Percentiles rank a stretch among this genome's conserved stretches.
Conservation (phyloP, 2,797 vertebrate species). For the Hypotaenidia philippensis region DNA sequence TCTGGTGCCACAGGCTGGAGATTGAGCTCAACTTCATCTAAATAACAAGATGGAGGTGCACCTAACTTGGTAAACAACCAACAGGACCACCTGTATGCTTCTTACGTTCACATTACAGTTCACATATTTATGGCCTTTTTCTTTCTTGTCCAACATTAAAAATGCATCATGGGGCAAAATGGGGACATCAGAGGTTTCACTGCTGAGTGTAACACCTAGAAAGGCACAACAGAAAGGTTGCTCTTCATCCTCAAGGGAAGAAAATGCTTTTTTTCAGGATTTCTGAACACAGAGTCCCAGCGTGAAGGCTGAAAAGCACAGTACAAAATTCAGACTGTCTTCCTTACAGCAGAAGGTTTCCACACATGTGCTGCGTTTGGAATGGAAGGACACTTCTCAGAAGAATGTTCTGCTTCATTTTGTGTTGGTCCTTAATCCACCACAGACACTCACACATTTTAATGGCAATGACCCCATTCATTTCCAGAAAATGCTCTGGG, state of each 20-base stretch:
- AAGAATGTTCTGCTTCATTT: neutral
- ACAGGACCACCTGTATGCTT: fast-evolving
- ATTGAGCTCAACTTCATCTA: neutral
- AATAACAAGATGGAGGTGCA: neutral
- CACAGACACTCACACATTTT: neutral
- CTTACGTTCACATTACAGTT: neutral
- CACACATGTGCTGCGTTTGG: fast-evolving
- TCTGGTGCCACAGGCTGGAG: neutral
- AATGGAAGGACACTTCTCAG: neutral
- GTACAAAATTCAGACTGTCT: neutral
- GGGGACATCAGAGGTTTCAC: neutral
- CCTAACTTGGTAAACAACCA: neutral
- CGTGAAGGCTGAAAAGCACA: neutral
- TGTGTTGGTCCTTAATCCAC: neutral
- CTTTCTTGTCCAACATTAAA: neutral
- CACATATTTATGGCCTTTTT: neutral
- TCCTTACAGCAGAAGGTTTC: neutral
- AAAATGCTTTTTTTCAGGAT: neutral
- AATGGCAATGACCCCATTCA: neutral
- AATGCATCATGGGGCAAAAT: neutral
- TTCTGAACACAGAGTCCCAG: neutral
- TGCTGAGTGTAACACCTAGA: neutral
- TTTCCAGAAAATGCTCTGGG: neutral
- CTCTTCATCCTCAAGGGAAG: neutral
- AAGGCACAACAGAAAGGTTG: neutral